Evolutionary conservation across 2,888 invertebrate species (phyloP).

Genomic region (Antitype chi): DNA sequence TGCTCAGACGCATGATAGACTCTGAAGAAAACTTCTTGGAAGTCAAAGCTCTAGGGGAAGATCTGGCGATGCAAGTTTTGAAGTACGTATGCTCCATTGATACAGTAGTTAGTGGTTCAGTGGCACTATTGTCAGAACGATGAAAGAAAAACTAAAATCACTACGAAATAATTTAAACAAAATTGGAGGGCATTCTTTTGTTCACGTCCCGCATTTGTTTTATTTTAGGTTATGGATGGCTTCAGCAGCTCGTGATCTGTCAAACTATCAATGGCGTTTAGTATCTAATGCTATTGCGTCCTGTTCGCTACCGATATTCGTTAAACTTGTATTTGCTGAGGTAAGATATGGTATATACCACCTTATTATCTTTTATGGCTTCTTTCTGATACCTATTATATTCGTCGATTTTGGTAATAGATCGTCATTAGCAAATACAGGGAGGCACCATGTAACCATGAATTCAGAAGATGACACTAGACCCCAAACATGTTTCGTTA

Average conservation of each 20-base stretch:
- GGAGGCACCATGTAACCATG: too few species aligned
- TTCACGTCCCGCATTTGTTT: neutral
- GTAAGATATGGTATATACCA: slow-evolving; percentile 66
- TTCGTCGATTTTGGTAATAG: neutral
- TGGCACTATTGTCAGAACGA: too few species aligned
- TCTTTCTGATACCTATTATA: neutral
- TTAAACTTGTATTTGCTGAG: slow-evolving; percentile 99
- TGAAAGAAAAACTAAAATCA: neutral
- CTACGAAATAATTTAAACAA: neutral
- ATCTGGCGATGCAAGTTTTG: slow-evolving; percentile 97
- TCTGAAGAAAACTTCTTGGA: slow-evolving; percentile 97
- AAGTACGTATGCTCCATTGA: slow-evolving; percentile 84
- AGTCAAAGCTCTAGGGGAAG: slow-evolving; percentile 97
- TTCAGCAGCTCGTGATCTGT: slow-evolving; percentile 96
- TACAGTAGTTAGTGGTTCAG: too few species aligned
- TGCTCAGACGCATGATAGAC: slow-evolving; percentile 96
- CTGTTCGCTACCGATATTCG: slow-evolving; percentile 98
- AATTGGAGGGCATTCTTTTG: accelerated
- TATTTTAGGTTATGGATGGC: slow-evolving; percentile 96
- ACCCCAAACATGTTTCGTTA: too few species aligned
- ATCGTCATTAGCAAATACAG: neutral
- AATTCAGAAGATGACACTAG: too few species aligned
- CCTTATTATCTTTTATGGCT: neutral
- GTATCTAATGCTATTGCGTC: slow-evolving; percentile 98
- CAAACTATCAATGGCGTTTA: slow-evolving; percentile 98